Percentiles rank a stretch among this genome's conserved stretches.
Conservation (phyloP, 2,113 vertebrate species). For the Albula glossodonta region DNA sequence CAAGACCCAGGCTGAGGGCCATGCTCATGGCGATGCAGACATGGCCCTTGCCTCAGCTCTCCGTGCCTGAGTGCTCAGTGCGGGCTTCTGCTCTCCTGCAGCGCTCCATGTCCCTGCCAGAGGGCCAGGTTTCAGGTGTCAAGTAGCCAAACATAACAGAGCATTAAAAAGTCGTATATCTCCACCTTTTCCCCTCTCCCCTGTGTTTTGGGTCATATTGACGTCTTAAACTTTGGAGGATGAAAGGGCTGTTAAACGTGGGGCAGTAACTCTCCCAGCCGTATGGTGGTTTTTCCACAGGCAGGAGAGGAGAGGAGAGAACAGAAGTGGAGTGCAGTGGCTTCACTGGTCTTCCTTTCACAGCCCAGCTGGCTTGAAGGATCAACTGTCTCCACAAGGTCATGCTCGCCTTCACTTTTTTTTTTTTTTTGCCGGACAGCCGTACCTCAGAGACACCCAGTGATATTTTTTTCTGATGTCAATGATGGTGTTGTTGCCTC, state of each 20-base stretch:
- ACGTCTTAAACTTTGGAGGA: constrained; percentile 33
- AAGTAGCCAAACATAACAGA: constrained; percentile 15
- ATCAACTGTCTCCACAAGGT: constrained; percentile 40
- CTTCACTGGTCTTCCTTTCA: background rate
- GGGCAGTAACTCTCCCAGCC: constrained; percentile 31
- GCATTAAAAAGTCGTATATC: constrained; percentile 26
- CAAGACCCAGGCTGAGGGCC: background rate
- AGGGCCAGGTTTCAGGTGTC: background rate
- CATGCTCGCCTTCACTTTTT: constrained; percentile 22
- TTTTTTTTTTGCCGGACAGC: constrained; percentile 13
- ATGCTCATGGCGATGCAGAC: constrained; percentile 9
- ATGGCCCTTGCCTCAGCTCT: background rate
- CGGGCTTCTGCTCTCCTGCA: background rate
- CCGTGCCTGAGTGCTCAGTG: background rate
- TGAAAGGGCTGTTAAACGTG: constrained; percentile 34
- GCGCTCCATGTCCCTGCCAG: background rate
- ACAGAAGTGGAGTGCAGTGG: background rate
- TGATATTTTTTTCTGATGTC: constrained; percentile 22
- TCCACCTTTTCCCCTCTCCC: background rate
- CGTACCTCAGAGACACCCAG: constrained; percentile 20
- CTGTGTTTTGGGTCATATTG: constrained; percentile 36
- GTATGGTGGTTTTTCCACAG: constrained; percentile 26
- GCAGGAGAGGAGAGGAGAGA: background rate
- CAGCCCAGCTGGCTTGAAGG: constrained; percentile 12
- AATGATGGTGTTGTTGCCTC: background rate